phyloP scores from a whole-genome alignment of 2,797 vertebrate genomes.

The Erpetoichthys calabaricus region DNA sequence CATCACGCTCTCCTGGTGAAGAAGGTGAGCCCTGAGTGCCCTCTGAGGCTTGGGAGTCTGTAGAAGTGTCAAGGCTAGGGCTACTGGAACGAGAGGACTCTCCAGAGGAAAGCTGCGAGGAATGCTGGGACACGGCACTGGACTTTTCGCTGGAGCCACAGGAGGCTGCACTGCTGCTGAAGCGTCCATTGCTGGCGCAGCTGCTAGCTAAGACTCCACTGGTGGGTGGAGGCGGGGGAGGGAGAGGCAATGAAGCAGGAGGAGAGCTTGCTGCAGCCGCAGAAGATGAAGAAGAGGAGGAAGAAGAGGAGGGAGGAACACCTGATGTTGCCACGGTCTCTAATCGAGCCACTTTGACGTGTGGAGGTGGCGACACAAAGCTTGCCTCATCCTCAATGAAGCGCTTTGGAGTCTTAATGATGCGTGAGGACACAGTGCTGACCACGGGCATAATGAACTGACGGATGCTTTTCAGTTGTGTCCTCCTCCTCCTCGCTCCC shows the following conservation, averaged over 20 bases:
- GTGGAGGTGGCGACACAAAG: constrained; percentile 63
- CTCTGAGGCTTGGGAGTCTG: constrained; percentile 90
- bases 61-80: constrained; percentile 86
- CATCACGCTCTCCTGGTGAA: constrained; percentile 48
- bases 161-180: constrained; percentile 71
- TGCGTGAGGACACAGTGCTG: constrained; percentile 85
- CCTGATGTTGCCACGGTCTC: constrained; percentile 54
- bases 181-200: constrained; percentile 48
- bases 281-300: neutral
- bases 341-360: constrained; percentile 78
- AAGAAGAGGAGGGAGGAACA: constrained; percentile 28
- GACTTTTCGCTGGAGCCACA: constrained; percentile 77
- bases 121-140: constrained; percentile 85
- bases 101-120: constrained; percentile 87
- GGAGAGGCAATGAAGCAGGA: neutral
- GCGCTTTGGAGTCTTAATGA: constrained; percentile 93
- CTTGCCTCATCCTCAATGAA: constrained; percentile 90
- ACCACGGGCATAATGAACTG: constrained; percentile 99
- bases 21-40: constrained; percentile 72
- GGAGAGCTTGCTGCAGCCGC: constrained; percentile 23
- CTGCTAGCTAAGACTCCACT: constrained; percentile 19
- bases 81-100: constrained; percentile 94
- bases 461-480: constrained; percentile 87
- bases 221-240: neutral
- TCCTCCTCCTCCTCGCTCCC: constrained; percentile 55